phyloP scores from a whole-genome alignment of 2,888 invertebrate genomes.

The Cordylochernes scorpioides region DNA sequence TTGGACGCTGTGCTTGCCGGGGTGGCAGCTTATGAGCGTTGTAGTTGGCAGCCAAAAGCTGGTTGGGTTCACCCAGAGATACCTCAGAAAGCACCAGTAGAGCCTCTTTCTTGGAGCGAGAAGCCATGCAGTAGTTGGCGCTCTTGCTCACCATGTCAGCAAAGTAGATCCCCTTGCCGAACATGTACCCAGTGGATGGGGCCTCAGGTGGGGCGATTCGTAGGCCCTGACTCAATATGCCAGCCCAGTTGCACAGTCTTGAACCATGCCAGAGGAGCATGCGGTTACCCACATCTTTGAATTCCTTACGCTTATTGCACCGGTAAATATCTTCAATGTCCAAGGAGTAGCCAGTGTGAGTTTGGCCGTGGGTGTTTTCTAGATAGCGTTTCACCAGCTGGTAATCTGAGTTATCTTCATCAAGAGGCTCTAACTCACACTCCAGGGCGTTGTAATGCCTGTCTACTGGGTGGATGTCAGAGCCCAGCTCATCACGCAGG shows the following conservation, averaged over 20 bases:
- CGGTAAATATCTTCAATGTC: constrained; percentile 23
- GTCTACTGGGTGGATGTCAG: constrained; percentile 40
- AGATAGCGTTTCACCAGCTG: constrained; percentile 24
- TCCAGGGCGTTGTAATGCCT: constrained; percentile 63
- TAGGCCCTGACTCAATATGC: constrained; percentile 26
- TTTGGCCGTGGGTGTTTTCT: constrained; percentile 24
- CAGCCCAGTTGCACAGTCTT: constrained; percentile 26
- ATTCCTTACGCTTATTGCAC: constrained; percentile 22
- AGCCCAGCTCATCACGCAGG: constrained; percentile 29
- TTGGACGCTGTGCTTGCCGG: constrained; percentile 23
- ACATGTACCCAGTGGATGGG: constrained; percentile 44
- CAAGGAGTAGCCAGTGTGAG: constrained; percentile 25
- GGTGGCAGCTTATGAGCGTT: constrained; percentile 19
- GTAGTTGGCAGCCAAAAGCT: constrained; percentile 18
- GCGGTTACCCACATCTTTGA: constrained; percentile 17
- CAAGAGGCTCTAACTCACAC: constrained; percentile 36
- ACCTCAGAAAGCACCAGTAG: constrained; percentile 61
- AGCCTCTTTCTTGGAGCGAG: constrained; percentile 44
- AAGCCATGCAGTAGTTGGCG: constrained; percentile 77
- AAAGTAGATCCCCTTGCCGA: constrained; percentile 91
- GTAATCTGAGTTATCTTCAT: constrained; percentile 34
- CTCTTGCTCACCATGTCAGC: constrained; percentile 98
- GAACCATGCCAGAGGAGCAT: constrained; percentile 28
- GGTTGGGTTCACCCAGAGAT: constrained; percentile 60
- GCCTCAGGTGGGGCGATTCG: constrained; percentile 29